Evolutionary conservation across 2,113 vertebrate species (phyloP).

Genomic region (Oenanthe oenanthe): DNA sequence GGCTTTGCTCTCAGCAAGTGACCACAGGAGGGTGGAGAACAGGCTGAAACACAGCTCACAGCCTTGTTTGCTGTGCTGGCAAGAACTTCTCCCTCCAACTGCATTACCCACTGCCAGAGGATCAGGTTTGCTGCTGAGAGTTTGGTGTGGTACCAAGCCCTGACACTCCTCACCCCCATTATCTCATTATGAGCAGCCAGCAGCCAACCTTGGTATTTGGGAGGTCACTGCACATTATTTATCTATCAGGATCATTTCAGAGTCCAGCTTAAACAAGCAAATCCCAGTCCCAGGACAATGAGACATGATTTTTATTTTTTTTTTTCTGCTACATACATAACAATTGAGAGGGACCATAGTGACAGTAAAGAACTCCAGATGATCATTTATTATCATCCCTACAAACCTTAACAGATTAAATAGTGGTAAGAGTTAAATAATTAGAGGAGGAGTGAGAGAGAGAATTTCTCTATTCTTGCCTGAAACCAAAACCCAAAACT

Average conservation of each 20-base stretch:
- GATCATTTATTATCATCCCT: background rate
- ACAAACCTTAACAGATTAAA: background rate
- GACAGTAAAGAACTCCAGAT: background rate
- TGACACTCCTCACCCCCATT: background rate
- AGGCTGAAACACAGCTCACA: background rate
- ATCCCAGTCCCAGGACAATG: background rate
- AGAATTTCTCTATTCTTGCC: background rate
- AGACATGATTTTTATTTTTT: background rate
- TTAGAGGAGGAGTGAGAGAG: background rate
- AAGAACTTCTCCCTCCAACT: background rate
- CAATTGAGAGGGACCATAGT: background rate
- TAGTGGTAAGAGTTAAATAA: background rate
- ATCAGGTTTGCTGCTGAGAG: background rate
- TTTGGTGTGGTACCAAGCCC: background rate
- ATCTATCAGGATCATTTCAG: background rate
- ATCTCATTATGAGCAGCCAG: background rate
- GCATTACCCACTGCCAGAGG: background rate
- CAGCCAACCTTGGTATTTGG: background rate
- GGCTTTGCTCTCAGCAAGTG: background rate
- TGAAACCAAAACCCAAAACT: background rate
- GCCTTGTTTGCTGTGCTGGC: background rate
- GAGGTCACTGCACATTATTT: background rate
- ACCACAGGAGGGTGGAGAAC: background rate
- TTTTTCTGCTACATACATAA: background rate
- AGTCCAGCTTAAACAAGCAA: background rate